Evolutionary conservation across 30 jellyfish, hydroid and myxozoan species (phyloP).

Genomic region (Nemopilema nomurai): DNA sequence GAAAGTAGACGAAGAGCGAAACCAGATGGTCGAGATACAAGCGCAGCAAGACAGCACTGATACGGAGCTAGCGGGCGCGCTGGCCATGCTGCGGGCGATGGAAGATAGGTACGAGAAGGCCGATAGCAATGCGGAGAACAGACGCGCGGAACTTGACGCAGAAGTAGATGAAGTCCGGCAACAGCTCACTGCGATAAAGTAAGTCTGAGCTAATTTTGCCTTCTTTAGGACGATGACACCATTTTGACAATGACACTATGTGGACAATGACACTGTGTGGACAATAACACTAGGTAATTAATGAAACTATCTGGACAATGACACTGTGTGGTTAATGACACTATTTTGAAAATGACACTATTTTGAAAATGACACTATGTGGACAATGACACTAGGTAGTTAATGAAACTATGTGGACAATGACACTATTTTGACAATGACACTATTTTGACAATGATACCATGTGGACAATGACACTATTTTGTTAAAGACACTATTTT

Average conservation of each 20-base stretch:
- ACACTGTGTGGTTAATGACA: too few relatives aligned
- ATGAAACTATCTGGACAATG: too few relatives aligned
- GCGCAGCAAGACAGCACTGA: constrained; percentile 64
- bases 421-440: too few relatives aligned
- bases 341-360: too few relatives aligned
- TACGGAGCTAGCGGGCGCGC: constrained; percentile 64
- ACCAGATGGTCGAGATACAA: constrained; percentile 63
- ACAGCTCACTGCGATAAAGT: constrained; percentile 28
- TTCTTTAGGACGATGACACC: neutral
- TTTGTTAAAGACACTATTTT: too few relatives aligned
- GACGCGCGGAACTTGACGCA: constrained; percentile 12
- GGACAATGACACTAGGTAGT: too few relatives aligned
- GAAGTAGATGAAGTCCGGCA: constrained; percentile 49
- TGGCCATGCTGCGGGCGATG: constrained; percentile 32
- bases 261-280: too few relatives aligned
- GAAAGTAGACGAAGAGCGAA: constrained; percentile 65
- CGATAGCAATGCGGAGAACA: constrained; percentile 26
- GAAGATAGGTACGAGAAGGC: constrained; percentile 35
- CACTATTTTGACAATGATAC: too few relatives aligned
- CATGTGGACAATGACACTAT: too few relatives aligned
- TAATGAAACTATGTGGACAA: too few relatives aligned
- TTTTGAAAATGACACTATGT: too few relatives aligned
- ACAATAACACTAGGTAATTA: too few relatives aligned
- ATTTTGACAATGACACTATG: neutral
- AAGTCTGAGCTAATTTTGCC: neutral